A percentile compares a stretch with the other conserved stretches of the same genome.
Conservation (phyloP, 2,113 vertebrate species). For the Donacobius atricapilla region DNA sequence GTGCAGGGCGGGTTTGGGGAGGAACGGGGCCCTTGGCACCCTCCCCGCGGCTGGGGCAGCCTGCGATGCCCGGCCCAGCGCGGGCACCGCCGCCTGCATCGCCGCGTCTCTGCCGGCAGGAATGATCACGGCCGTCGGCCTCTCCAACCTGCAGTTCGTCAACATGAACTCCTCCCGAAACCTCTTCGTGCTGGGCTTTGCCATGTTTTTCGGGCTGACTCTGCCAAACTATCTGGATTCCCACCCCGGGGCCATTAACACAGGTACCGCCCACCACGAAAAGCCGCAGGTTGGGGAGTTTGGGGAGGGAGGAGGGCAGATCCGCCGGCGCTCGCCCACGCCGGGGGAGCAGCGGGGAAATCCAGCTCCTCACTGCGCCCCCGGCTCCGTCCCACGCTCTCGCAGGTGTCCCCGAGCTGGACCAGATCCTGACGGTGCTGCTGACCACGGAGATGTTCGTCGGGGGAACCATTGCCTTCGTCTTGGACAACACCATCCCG, state of each 20-base stretch:
- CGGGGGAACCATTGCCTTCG: slow-evolving; percentile 89
- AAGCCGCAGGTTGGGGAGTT: rapidly evolving
- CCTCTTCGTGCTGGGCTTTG: slow-evolving; percentile 93
- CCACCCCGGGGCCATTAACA: slow-evolving; percentile 82
- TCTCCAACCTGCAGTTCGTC: slow-evolving; percentile 94
- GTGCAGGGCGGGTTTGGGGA: rapidly evolving
- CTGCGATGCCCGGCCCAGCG: background rate
- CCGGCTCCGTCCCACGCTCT: background rate
- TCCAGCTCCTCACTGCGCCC: rapidly evolving
- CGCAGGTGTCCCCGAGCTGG: slow-evolving; percentile 85
- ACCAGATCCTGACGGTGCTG: slow-evolving; percentile 94
- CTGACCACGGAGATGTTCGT: slow-evolving; percentile 98
- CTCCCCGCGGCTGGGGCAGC: background rate
- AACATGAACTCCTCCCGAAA: slow-evolving; percentile 97
- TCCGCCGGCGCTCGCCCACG: rapidly evolving
- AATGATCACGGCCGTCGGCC: slow-evolving; percentile 95
- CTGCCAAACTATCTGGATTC: slow-evolving; percentile 88
- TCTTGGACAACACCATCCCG: slow-evolving; percentile 94
- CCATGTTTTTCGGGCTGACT: slow-evolving; percentile 93
- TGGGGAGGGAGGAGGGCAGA: background rate
- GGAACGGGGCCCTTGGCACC: too few relatives aligned
- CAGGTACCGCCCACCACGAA: slow-evolving; percentile 66
- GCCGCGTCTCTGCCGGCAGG: slow-evolving; percentile 70
- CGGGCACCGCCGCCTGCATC: background rate
- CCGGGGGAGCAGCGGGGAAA: background rate